These are phyloP conservation scores for Morphnarchus princeps DNA, from an alignment of 2,113 vertebrate species.

Conservation along the genomic window DNA sequence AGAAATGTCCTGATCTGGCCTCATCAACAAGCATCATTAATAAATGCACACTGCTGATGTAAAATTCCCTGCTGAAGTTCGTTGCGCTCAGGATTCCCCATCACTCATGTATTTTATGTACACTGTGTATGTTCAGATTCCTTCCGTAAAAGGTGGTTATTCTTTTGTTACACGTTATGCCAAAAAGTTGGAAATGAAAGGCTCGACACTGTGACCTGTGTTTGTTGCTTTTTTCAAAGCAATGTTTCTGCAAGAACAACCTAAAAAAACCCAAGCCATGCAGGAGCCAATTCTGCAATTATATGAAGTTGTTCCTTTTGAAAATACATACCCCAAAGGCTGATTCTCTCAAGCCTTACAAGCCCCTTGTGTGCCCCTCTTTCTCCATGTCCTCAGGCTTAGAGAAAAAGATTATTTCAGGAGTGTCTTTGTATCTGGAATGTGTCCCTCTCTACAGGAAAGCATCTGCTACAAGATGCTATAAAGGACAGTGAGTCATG, in stretches of 20 bases:
- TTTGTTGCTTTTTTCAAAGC: not conserved
- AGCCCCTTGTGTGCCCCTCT: not conserved
- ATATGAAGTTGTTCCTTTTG: not conserved
- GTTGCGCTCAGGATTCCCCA: not conserved
- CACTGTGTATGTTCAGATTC: not conserved
- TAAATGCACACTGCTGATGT: not conserved
- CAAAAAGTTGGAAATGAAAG: not conserved
- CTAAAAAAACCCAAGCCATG: not conserved
- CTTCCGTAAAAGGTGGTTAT: not conserved
- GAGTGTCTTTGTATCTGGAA: not conserved
- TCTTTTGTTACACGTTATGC: not conserved
- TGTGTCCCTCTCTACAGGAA: not conserved
- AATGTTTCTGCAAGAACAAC: not conserved
- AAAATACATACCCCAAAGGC: not conserved
- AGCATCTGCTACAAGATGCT: not conserved
- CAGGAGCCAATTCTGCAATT: not conserved
- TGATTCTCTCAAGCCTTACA: not conserved
- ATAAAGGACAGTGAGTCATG: not conserved
- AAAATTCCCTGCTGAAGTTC: not conserved
- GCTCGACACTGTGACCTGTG: rapidly evolving
- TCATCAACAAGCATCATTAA: not conserved
- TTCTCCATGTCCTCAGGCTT: not conserved
- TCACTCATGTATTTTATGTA: not conserved
- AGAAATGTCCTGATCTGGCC: not conserved
- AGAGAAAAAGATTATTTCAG: not conserved